A percentile compares a stretch with the other conserved stretches of the same genome.
phyloP scores from a whole-genome alignment of 92 coral and sea anemone species.

The Zoanthus sansibaricus region DNA sequence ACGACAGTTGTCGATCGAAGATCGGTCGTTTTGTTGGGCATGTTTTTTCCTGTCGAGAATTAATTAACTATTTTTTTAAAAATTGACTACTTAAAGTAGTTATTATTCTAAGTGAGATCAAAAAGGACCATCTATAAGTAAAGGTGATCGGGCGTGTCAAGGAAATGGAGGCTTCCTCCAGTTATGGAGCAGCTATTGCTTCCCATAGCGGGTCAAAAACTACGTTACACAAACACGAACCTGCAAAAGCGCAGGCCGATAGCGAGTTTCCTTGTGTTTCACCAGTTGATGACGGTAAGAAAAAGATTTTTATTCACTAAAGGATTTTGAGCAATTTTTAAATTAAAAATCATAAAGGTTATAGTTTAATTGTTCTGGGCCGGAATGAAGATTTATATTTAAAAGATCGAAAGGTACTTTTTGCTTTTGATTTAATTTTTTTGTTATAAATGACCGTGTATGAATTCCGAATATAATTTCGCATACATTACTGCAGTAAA shows the following conservation, averaged over 20 bases:
- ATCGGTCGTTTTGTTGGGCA: not conserved
- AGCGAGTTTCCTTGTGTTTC: conserved; percentile 77
- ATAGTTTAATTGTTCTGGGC: no score
- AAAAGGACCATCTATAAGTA: not conserved
- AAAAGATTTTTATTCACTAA: not conserved
- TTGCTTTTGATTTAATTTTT: no score
- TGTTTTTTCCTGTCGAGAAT: not conserved
- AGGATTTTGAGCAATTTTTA: no score
- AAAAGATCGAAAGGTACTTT: no score
- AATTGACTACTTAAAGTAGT: not conserved
- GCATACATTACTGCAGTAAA: no score
- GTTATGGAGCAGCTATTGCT: conserved; percentile 35
- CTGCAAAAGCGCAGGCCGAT: conserved; percentile 12
- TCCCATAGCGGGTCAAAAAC: conserved; percentile 12
- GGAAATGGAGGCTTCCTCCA: conserved; percentile 34
- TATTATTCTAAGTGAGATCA: not conserved
- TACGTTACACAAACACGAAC: not conserved
- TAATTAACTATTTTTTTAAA: not conserved
- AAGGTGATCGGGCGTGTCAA: not conserved
- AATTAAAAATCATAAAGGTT: no score
- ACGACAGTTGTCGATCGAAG: not conserved
- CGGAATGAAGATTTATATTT: no score
- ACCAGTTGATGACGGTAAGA: conserved; percentile 82
- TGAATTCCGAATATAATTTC: no score
- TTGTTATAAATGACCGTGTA: no score